phyloP scores from a whole-genome alignment of 2,797 vertebrate genomes.

The Manis pentadactyla region DNA sequence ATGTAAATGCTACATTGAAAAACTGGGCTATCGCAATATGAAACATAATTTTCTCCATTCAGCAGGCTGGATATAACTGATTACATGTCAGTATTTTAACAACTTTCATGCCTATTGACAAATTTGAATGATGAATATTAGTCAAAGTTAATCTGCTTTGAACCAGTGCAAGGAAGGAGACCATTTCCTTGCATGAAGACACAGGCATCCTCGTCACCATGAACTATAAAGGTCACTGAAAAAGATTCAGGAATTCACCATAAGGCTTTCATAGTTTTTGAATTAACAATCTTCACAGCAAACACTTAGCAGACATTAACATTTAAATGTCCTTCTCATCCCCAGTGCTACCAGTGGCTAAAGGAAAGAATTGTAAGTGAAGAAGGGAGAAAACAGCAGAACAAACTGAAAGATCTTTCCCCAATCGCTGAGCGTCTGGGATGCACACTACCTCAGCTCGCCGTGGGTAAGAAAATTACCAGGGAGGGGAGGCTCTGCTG shows the following conservation, averaged over 20 bases:
- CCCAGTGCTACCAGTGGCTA: conserved; percentile 98
- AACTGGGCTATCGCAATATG: not conserved
- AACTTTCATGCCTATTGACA: not conserved
- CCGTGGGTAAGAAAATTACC: conserved; percentile 91
- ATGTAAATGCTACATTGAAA: not conserved
- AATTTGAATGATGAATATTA: not conserved
- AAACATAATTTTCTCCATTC: not conserved
- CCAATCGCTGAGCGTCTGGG: conserved; percentile 96
- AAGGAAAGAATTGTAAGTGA: conserved; percentile 98
- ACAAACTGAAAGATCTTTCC: conserved; percentile 95
- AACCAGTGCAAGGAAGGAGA: not conserved
- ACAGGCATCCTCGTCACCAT: not conserved
- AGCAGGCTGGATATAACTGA: not conserved
- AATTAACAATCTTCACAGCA: not conserved
- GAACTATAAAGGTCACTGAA: not conserved
- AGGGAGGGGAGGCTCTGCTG: not conserved
- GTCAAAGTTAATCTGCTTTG: not conserved
- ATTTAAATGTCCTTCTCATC: not conserved
- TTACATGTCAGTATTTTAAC: not conserved
- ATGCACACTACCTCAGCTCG: conserved; percentile 97
- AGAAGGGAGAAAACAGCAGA: conserved; percentile 96
- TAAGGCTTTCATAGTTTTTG: not conserved
- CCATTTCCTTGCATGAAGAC: not conserved
- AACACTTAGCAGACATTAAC: not conserved
- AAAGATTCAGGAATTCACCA: not conserved